These are phyloP conservation scores for Sebastes minor DNA, from an alignment of 2,797 vertebrate species.

Conservation along the genomic window DNA sequence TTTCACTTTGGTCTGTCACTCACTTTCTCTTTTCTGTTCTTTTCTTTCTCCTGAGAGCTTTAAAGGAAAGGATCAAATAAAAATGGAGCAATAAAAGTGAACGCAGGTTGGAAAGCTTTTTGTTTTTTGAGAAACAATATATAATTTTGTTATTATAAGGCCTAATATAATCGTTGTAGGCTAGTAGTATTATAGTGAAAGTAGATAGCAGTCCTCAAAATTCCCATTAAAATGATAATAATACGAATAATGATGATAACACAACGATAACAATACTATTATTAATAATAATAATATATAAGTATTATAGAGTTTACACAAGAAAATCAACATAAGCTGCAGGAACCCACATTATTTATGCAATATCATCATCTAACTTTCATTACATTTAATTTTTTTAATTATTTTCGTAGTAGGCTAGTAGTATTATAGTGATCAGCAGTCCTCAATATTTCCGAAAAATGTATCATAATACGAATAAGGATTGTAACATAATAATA, in stretches of 20 bases:
- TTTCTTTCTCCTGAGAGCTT: constrained; percentile 68
- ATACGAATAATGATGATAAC: neutral
- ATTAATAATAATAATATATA: neutral
- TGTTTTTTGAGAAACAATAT: too few species aligned
- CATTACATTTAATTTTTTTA: neutral
- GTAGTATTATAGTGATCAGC: too few species aligned
- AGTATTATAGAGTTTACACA: neutral
- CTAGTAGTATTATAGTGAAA: neutral
- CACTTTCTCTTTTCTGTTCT: constrained; percentile 72
- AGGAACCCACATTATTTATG: neutral
- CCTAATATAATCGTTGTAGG: accelerated
- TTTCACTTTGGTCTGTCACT: constrained; percentile 86
- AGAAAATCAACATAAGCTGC: neutral
- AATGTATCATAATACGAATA: neutral
- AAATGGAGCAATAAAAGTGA: constrained; percentile 61
- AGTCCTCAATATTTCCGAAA: too few species aligned
- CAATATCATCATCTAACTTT: too few species aligned
- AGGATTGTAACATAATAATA: neutral
- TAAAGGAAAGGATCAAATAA: constrained; percentile 73
- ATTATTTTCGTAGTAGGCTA: too few species aligned
- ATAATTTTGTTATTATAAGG: neutral
- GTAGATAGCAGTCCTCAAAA: neutral
- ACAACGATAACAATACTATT: neutral
- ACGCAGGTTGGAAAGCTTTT: constrained; percentile 32
- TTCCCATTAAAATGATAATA: neutral